phyloP scores from a whole-genome alignment of 2,888 invertebrate species.

The Agrotis exclamationis region DNA sequence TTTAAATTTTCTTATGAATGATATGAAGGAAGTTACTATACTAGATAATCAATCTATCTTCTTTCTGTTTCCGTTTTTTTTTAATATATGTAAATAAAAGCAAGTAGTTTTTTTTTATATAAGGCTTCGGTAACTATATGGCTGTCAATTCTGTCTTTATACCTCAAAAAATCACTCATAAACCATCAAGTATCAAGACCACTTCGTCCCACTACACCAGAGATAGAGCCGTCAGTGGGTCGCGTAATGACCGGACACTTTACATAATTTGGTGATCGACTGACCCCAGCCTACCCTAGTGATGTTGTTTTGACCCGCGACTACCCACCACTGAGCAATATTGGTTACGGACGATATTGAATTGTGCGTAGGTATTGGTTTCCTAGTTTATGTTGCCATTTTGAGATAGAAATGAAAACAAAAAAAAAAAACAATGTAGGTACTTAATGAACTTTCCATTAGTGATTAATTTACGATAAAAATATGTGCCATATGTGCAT shows the following conservation, averaged over 20 bases:
- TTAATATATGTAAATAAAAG: too few species aligned
- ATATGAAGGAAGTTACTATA: too few species aligned
- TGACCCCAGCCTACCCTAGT: conserved; percentile 74
- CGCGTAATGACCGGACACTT: conserved; percentile 88
- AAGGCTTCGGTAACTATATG: too few species aligned
- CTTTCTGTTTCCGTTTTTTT: too few species aligned
- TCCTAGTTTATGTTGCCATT: conserved; percentile 13
- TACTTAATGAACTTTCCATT: neutral
- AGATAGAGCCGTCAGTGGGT: conserved; percentile 82
- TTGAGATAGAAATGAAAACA: neutral
- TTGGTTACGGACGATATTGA: conserved; percentile 50
- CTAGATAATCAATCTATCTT: too few species aligned
- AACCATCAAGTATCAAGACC: conserved; percentile 77
- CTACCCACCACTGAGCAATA: conserved; percentile 57
- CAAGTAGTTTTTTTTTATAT: too few species aligned
- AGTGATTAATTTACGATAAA: too few species aligned
- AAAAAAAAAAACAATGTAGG: neutral
- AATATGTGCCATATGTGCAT: too few species aligned
- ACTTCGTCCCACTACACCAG: conserved; percentile 38
- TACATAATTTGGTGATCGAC: conserved; percentile 88
- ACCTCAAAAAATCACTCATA: neutral
- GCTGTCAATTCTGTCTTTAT: too few species aligned
- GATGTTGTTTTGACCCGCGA: conserved; percentile 56
- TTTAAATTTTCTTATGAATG: too few species aligned
- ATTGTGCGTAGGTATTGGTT: conserved; percentile 38